Evolutionary conservation across 2,888 invertebrate species (phyloP).

Genomic region (Escarpia spicata): DNA sequence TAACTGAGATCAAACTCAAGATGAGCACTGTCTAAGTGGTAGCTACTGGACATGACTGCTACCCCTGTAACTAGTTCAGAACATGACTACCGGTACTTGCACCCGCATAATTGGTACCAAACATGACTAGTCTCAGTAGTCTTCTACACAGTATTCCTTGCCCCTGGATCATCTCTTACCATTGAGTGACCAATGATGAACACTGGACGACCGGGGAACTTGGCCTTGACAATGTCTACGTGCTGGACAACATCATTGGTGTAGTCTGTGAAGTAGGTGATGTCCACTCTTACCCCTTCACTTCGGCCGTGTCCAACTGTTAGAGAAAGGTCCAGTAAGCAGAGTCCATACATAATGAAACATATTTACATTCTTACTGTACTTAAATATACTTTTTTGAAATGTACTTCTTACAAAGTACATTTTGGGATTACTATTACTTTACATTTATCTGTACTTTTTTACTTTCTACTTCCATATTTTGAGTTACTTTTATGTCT

Average conservation of each 20-base stretch:
- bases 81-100: neutral
- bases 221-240: conserved; percentile 55
- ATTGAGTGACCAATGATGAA: conserved; percentile 68
- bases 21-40: no score
- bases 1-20: no score
- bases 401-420: no score
- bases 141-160: conserved; percentile 14
- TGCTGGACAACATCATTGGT: conserved; percentile 63
- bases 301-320: conserved; percentile 67
- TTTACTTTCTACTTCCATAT: no score
- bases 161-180: conserved; percentile 54
- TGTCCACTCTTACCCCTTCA: conserved; percentile 62
- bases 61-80: neutral
- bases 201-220: conserved; percentile 58
- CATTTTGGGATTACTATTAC: no score
- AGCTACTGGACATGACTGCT: neutral
- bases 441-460: no score
- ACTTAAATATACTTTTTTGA: no score
- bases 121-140: neutral
- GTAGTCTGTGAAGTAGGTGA: conserved; percentile 60
- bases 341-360: no score
- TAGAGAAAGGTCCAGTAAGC: conserved; percentile 22
- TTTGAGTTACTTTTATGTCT: no score
- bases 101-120: neutral
- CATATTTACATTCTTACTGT: no score